Evolutionary conservation across 2,113 vertebrate genomes (phyloP).

Genomic region (Sander vitreus): DNA sequence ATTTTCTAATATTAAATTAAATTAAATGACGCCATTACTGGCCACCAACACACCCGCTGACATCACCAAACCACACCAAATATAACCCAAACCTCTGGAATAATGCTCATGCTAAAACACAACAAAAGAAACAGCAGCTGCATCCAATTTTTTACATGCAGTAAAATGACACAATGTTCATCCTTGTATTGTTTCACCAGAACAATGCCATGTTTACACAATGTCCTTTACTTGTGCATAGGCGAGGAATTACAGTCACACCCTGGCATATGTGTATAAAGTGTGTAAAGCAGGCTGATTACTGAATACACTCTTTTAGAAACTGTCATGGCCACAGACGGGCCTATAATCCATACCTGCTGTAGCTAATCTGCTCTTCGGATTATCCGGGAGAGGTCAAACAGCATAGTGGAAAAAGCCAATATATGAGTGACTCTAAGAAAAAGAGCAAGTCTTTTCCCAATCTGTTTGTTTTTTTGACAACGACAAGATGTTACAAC

Average conservation of each 20-base stretch:
- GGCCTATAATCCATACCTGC: slow-evolving; percentile 56
- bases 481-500: neutral
- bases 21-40: slow-evolving; percentile 34
- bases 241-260: slow-evolving; percentile 35
- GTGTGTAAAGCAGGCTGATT: slow-evolving; percentile 57
- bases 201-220: slow-evolving; percentile 34
- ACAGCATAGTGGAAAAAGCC: slow-evolving; percentile 1
- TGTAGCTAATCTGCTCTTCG: slow-evolving; percentile 65
- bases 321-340: slow-evolving; percentile 40
- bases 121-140: slow-evolving; percentile 46
- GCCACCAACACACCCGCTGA: slow-evolving; percentile 45
- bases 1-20: slow-evolving; percentile 22
- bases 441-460: neutral
- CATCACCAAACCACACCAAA: slow-evolving; percentile 57
- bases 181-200: slow-evolving; percentile 18
- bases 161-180: slow-evolving; percentile 29
- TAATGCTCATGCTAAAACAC: slow-evolving; percentile 6
- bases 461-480: neutral
- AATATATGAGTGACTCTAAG: slow-evolving; percentile 31
- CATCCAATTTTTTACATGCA: slow-evolving; percentile 28
- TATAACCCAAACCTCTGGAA: slow-evolving; percentile 53
- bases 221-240: slow-evolving; percentile 22
- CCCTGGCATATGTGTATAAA: slow-evolving; percentile 5
- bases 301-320: slow-evolving; percentile 64
- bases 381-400: slow-evolving; percentile 54